Conservation (phyloP, 2,888 invertebrate species). For the Nomada hirtipes region DNA sequence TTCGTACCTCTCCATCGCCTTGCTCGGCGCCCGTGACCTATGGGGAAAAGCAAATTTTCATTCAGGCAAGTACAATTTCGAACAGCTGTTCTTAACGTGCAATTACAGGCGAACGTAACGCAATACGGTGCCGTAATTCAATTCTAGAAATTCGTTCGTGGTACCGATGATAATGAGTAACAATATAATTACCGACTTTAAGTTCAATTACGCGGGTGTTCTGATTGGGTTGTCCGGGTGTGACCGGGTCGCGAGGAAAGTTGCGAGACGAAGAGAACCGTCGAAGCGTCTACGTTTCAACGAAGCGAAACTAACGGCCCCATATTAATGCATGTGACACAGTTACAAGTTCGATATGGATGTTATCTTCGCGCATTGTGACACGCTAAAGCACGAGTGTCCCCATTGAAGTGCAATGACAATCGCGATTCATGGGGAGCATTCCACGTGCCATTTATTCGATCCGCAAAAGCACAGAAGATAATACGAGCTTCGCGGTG, state of each 20-base stretch:
- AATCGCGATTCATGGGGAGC: constrained; percentile 20
- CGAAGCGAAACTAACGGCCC: not conserved
- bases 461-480: too few species aligned
- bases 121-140: too few species aligned
- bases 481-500: not conserved
- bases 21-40: constrained; percentile 93
- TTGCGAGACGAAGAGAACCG: not conserved
- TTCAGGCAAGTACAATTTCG: not conserved
- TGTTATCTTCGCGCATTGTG: constrained; percentile 33
- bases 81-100: not conserved
- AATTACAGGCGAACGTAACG: too few species aligned
- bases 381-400: constrained; percentile 35
- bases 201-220: too few species aligned
- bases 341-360: constrained; percentile 24
- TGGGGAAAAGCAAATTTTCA: constrained; percentile 53
- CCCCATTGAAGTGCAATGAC: constrained; percentile 38
- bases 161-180: too few species aligned
- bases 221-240: too few species aligned
- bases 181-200: not conserved
- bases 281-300: not conserved
- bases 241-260: not conserved
- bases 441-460: constrained; percentile 10
- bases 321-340: constrained; percentile 26
- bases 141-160: too few species aligned
- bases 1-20: constrained; percentile 97